A percentile compares a stretch with the other conserved stretches of the same genome.
These are phyloP conservation scores for Melitaea cinxia DNA, from an alignment of 1,140 invertebrate genomes.

Conservation along the genomic window DNA sequence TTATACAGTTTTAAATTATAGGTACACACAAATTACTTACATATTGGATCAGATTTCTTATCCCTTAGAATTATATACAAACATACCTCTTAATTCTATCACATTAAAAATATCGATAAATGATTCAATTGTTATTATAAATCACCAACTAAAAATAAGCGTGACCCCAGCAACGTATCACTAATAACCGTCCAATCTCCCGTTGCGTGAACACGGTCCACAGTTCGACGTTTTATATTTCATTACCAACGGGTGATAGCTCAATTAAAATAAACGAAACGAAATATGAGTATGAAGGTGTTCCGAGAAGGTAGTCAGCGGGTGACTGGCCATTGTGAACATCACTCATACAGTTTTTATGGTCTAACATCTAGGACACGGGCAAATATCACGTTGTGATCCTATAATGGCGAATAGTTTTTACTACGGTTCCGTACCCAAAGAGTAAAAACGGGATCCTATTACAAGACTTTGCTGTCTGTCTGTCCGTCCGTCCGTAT, in stretches of 20 bases:
- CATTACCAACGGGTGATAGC: constrained; percentile 49
- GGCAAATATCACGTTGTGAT: constrained; percentile 5
- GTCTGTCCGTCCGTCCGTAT: no score
- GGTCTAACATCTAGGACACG: constrained; percentile 25
- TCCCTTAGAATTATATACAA: no score
- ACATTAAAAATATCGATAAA: constrained; percentile 25
- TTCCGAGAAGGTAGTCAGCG: constrained; percentile 47
- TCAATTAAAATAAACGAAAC: constrained; percentile 59
- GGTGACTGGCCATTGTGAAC: constrained; percentile 37
- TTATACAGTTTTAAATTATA: no score
- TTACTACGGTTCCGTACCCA: no score
- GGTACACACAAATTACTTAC: no score
- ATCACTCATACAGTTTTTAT: constrained; percentile 39
- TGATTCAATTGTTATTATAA: constrained; percentile 43
- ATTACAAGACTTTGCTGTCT: no score
- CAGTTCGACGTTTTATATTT: constrained; percentile 47
- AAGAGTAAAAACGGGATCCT: no score
- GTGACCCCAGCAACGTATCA: constrained; percentile 44
- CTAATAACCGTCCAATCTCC: constrained; percentile 40
- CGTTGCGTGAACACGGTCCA: constrained; percentile 40
- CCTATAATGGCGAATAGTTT: background rate
- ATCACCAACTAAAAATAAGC: constrained; percentile 36
- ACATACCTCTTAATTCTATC: no score
- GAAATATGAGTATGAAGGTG: constrained; percentile 46
- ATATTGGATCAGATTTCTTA: no score